Conservation (phyloP, 2,888 invertebrate species). For the Rapana venosa region DNA sequence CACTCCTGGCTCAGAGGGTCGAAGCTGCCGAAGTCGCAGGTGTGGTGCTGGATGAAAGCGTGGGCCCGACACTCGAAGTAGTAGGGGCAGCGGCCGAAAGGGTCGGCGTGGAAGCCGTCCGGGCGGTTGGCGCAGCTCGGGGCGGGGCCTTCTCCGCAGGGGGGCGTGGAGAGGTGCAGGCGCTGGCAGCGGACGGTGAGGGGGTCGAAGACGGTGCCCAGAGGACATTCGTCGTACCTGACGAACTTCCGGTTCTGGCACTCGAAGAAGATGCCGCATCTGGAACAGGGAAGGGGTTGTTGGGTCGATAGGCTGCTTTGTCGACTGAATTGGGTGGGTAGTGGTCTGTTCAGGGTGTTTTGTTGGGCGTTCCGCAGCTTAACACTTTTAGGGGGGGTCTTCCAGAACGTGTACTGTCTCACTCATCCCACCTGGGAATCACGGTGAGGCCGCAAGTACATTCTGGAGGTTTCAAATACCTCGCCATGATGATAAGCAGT, state of each 20-base stretch:
- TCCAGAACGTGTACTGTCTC: too few species aligned
- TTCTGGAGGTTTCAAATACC: too few species aligned
- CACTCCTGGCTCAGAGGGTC: conserved; percentile 54
- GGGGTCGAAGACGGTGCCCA: conserved; percentile 57
- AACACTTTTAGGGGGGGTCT: too few species aligned
- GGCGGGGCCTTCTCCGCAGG: conserved; percentile 54
- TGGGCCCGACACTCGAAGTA: conserved; percentile 56
- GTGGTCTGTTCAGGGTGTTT: too few species aligned
- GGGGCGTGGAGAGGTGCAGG: conserved; percentile 47
- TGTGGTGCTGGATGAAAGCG: conserved; percentile 51
- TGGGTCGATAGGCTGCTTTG: background rate
- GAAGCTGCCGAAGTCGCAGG: conserved; percentile 58
- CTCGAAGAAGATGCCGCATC: conserved; percentile 58
- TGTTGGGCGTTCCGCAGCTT: too few species aligned
- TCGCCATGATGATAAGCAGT: too few species aligned
- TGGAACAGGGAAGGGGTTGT: background rate
- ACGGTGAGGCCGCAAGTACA: too few species aligned
- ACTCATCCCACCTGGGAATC: too few species aligned
- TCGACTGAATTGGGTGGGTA: too few species aligned
- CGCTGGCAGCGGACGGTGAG: conserved; percentile 50
- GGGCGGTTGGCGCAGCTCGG: conserved; percentile 52
- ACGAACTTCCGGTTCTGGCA: conserved; percentile 52
- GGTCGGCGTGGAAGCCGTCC: conserved; percentile 58
- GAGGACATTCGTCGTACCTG: conserved; percentile 57
- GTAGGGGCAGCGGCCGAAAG: conserved; percentile 58